phyloP scores from a whole-genome alignment of 2,113 vertebrate genomes.

The Odontophorus gujanensis region DNA sequence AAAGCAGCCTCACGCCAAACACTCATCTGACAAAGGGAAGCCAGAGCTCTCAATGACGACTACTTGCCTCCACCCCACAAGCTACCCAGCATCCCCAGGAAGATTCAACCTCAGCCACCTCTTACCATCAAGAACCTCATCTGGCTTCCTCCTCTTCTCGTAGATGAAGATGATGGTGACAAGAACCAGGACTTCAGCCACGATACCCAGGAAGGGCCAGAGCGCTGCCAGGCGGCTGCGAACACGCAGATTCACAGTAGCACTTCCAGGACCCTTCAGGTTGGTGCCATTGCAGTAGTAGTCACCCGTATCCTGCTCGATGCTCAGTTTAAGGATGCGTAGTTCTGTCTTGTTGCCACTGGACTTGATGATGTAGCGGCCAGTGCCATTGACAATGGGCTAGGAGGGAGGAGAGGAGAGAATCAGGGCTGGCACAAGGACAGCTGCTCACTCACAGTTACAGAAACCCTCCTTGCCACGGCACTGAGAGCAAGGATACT shows the following conservation, averaged over 20 bases:
- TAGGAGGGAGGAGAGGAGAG: neutral
- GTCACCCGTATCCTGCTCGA: conserved; percentile 77
- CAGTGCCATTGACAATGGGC: conserved; percentile 78
- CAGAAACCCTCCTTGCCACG: neutral
- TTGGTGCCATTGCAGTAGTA: conserved; percentile 85
- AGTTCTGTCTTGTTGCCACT: conserved; percentile 78
- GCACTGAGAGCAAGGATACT: neutral
- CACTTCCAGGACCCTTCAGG: neutral
- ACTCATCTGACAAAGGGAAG: rapidly evolving
- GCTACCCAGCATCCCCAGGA: rapidly evolving
- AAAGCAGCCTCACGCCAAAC: neutral
- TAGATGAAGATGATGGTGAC: conserved; percentile 97
- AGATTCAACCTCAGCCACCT: neutral
- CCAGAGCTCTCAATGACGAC: rapidly evolving
- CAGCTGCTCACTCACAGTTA: neutral
- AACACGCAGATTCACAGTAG: conserved; percentile 81
- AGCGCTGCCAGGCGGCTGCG: conserved; percentile 92
- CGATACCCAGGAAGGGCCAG: conserved; percentile 98
- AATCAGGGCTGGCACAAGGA: neutral
- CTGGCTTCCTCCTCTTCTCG: conserved; percentile 95
- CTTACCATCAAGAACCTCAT: conserved; percentile 91
- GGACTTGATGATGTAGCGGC: conserved; percentile 79
- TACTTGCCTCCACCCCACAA: neutral
- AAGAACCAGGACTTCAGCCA: conserved; percentile 93
- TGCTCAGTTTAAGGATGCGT: conserved; percentile 76